These are phyloP conservation scores for Tuberolachnus salignus DNA, from an alignment of 2,888 invertebrate species.

Conservation along the genomic window DNA sequence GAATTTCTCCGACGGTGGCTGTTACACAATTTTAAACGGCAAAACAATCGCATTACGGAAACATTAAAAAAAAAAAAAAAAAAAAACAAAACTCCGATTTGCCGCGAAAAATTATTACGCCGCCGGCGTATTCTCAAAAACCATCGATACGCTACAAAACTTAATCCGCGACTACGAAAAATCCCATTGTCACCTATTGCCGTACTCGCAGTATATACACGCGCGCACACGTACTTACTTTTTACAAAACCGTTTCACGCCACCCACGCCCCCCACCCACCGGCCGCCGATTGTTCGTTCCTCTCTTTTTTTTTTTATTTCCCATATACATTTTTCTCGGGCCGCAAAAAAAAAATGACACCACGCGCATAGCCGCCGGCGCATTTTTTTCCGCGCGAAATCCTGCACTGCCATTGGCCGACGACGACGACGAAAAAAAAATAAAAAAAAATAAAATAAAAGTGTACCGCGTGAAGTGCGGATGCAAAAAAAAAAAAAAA, in stretches of 20 bases:
- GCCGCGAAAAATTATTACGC: too few relatives aligned
- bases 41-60: too few relatives aligned
- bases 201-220: not conserved
- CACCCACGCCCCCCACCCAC: not conserved
- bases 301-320: not conserved
- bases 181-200: constrained; percentile 40
- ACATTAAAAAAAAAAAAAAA: too few relatives aligned
- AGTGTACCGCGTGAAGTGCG: not conserved
- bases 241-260: not conserved
- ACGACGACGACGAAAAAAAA: constrained; percentile 8
- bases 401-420: constrained; percentile 41
- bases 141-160: constrained; percentile 43
- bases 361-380: constrained; percentile 46
- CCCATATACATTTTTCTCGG: constrained; percentile 30
- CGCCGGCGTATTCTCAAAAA: constrained; percentile 1
- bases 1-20: too few relatives aligned
- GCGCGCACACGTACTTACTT: not conserved
- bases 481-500: not conserved
- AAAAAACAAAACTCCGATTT: too few relatives aligned
- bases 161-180: constrained; percentile 48
- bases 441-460: constrained; percentile 24
- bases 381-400: constrained; percentile 47
- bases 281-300: not conserved
- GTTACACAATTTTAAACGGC: too few relatives aligned
- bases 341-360: constrained; percentile 28